phyloP scores from a whole-genome alignment of 2,797 vertebrate species.

The Tolypeutes matacus region DNA sequence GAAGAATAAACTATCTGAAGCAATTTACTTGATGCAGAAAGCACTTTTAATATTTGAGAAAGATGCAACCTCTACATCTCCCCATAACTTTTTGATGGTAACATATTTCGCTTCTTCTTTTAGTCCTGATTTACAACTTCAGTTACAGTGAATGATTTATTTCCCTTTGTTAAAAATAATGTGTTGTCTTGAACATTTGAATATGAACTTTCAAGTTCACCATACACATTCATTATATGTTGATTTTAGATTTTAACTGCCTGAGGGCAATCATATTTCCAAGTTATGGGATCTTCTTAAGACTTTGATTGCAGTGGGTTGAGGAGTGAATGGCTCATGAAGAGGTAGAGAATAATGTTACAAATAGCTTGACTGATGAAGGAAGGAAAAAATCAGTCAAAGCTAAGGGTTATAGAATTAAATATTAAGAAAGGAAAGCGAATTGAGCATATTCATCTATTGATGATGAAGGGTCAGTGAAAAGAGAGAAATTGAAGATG shows the following conservation, averaged over 20 bases:
- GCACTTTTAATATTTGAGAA: slow-evolving; percentile 88
- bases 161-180: slow-evolving; percentile 26
- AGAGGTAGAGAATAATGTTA: not conserved
- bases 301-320: slow-evolving; percentile 10
- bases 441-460: not conserved
- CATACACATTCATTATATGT: not conserved
- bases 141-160: slow-evolving; percentile 41
- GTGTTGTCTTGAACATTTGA: slow-evolving; percentile 6
- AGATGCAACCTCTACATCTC: slow-evolving; percentile 80
- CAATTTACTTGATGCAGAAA: slow-evolving; percentile 94
- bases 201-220: slow-evolving; percentile 27
- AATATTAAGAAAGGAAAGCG: not conserved
- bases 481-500: not conserved
- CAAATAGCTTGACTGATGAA: not conserved
- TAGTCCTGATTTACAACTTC: not conserved
- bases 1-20: slow-evolving; percentile 94
- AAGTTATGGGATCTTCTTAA: slow-evolving; percentile 12
- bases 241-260: slow-evolving; percentile 55
- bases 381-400: not conserved
- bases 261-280: not conserved
- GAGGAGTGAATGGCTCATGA: not conserved
- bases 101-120: slow-evolving; percentile 62
- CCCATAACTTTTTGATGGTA: slow-evolving; percentile 92
- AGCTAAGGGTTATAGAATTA: not conserved
- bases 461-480: slow-evolving; percentile 4